These are phyloP conservation scores for Cherax destructor DNA, from an alignment of 1,140 invertebrate species.

Conservation along the genomic window DNA sequence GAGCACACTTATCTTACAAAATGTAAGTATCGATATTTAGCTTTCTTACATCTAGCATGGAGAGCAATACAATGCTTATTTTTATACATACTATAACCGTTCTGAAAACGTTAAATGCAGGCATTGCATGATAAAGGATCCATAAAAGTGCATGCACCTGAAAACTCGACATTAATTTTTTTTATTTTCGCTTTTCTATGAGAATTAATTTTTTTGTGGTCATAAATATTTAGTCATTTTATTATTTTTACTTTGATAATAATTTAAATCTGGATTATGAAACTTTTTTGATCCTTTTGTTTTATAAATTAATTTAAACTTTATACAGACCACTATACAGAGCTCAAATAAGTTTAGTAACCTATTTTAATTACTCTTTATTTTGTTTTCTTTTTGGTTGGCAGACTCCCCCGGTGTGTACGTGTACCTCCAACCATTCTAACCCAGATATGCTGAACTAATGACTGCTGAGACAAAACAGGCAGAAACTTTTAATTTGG, in stretches of 20 bases:
- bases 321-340: neutral
- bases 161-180: neutral
- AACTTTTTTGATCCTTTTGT: neutral
- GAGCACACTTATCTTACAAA: neutral
- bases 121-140: neutral
- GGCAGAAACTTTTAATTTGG: too few relatives aligned
- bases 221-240: neutral
- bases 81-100: neutral
- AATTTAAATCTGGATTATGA: neutral
- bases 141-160: neutral
- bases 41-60: constrained; percentile 2
- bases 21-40: neutral
- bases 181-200: too few relatives aligned
- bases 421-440: too few relatives aligned
- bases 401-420: neutral
- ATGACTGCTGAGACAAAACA: too few relatives aligned
- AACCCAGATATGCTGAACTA: too few relatives aligned
- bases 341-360: neutral
- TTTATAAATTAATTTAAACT: neutral
- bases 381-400: neutral
- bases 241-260: neutral
- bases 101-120: neutral
- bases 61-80: neutral
- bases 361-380: neutral
- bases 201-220: neutral